Percentiles rank a stretch among this genome's conserved stretches.
These are phyloP conservation scores for Opisthocomus hoazin DNA, from an alignment of 2,113 vertebrate genomes.

Conservation along the genomic window DNA sequence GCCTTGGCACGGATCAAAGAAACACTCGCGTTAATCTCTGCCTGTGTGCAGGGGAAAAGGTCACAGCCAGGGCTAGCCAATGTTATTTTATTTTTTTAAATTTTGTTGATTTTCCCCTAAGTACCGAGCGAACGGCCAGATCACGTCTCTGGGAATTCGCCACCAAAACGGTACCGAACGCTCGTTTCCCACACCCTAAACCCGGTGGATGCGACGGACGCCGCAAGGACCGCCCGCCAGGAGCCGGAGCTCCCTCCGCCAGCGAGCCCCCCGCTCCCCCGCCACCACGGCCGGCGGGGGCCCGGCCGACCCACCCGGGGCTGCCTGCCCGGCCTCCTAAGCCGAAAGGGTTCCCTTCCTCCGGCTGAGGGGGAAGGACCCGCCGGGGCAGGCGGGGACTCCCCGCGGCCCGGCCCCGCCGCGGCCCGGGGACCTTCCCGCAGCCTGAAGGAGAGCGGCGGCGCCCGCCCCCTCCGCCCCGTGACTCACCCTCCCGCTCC, in stretches of 20 bases:
- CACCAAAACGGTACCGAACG: neutral
- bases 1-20: neutral
- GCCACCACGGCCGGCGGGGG: neutral
- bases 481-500: neutral
- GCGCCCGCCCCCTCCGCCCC: neutral
- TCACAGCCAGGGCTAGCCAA: neutral
- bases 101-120: too few relatives aligned
- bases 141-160: neutral
- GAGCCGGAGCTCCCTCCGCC: neutral
- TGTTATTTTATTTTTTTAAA: neutral
- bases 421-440: neutral
- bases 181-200: neutral
- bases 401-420: neutral
- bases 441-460: neutral
- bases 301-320: neutral
- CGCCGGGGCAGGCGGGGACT: neutral
- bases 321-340: too few relatives aligned
- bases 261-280: neutral
- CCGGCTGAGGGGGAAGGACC: too few relatives aligned
- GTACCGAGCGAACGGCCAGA: neutral
- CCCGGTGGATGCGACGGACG: rapidly evolving
- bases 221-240: neutral
- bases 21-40: neutral
- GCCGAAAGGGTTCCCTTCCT: rapidly evolving
- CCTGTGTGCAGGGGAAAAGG: neutral